Conservation (phyloP, 2,888 invertebrate species). For the Oegoconia quadripuncta region DNA sequence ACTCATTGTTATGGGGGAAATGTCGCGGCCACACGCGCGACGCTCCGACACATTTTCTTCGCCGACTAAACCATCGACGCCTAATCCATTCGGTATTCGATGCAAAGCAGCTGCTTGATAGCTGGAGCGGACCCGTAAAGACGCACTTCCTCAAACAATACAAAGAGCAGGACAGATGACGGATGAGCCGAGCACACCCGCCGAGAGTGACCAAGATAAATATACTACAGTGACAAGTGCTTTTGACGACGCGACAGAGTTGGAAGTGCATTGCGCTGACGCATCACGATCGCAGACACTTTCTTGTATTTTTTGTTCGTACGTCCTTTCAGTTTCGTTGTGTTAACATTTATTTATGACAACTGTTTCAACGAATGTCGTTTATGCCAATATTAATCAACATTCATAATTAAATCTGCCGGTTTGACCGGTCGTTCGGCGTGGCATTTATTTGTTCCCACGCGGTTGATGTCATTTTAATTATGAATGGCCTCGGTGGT, state of each 20-base stretch:
- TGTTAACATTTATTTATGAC: constrained; percentile 32
- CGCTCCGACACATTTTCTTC: constrained; percentile 45
- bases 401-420: constrained; percentile 62
- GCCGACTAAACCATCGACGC: constrained; percentile 42
- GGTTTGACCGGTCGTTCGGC: constrained; percentile 59
- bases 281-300: constrained; percentile 64
- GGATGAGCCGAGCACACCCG: constrained; percentile 12
- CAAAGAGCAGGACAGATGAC: constrained; percentile 30
- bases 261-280: constrained; percentile 69
- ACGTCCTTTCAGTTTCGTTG: constrained; percentile 62
- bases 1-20: constrained; percentile 73
- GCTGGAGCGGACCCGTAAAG: constrained; percentile 51
- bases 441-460: constrained; percentile 70
- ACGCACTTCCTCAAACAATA: constrained; percentile 65
- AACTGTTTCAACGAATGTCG: constrained; percentile 46
- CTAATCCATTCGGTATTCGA: constrained; percentile 61
- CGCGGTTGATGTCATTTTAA: constrained; percentile 75
- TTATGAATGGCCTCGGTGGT: constrained; percentile 61
- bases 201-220: constrained; percentile 33
- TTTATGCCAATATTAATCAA: constrained; percentile 59
- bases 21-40: constrained; percentile 69
- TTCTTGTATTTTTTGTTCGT: constrained; percentile 56
- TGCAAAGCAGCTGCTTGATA: constrained; percentile 51
- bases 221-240: constrained; percentile 47
- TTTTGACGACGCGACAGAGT: constrained; percentile 34